Base-by-base conservation (phyloP, 2,888 invertebrate species). In the Caenorhabditis wallacei region DNA sequence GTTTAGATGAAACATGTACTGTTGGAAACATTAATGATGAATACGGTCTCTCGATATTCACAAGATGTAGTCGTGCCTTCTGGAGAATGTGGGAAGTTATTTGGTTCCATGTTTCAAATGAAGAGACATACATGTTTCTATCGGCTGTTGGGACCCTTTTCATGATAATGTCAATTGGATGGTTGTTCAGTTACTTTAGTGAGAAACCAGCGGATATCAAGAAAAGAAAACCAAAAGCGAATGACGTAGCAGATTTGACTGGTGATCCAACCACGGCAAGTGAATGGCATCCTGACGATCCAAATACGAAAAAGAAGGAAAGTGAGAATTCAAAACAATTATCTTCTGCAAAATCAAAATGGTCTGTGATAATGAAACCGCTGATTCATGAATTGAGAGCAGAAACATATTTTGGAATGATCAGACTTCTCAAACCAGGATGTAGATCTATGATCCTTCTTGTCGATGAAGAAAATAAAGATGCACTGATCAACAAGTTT, bases 341-440 rank as follows among this genome's bases (percentile, higher is more conserved):
- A 7, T 53, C 53, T 1, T 20, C 20, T 53, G 66, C 53, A 7
- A 66, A 66, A 53, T 66, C 66, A 10, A 66, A 66, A 43, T 70
- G 35, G 40, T 43, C 80, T 8, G 53, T 53, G 4, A 54, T 79
- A 18, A 91, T 91, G 90, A 82, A 80, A 40, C 88, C 89, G 10
- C 94, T 95, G 85, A 94, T 99, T 68, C 97, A 98, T 92, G 98
- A 98, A 92, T 93, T 99, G 71, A 94, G 97, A 57, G 96, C 96
- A 1, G 97, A 98, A 93, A 97, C 97, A 80, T 98, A 97, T 92
- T 96, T 97, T 92, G 97, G 97, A 72, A 94, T 99, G 88, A 95
- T 99, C 63, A 94, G 97, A 61, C 93, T 97, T 74, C 93, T 97
- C 82, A 97, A 97, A 92, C 97, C 98, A 0, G 98, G 98, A 0